Conservation (phyloP, 2,113 vertebrate genomes). For the Globicephala melas region DNA sequence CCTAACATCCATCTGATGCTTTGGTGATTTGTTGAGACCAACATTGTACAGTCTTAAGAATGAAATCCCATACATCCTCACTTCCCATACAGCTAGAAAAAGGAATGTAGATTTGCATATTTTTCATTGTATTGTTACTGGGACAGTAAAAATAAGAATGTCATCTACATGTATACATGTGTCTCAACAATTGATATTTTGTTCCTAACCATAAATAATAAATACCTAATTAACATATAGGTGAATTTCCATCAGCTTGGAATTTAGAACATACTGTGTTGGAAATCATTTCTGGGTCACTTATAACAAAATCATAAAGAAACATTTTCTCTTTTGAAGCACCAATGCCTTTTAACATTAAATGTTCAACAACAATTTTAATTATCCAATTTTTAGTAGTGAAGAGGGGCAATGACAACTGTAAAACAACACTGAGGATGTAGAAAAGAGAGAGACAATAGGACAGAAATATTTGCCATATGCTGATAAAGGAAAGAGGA, state of each 20-base stretch:
- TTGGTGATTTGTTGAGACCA: neutral
- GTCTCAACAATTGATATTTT: neutral
- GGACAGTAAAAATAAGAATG: neutral
- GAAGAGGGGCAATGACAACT: neutral
- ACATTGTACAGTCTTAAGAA: neutral
- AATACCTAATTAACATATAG: neutral
- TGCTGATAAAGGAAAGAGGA: neutral
- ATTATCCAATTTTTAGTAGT: neutral
- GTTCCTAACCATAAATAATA: neutral
- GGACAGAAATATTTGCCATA: neutral
- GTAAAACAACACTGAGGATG: neutral
- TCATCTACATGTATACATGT: neutral
- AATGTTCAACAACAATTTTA: neutral
- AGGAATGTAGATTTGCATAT: neutral
- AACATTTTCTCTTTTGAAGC: neutral
- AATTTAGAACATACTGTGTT: neutral
- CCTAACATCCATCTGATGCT: neutral
- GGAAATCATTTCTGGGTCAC: neutral
- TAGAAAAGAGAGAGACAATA: neutral
- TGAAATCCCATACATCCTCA: neutral
- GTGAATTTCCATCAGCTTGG: neutral
- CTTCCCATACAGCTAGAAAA: neutral
- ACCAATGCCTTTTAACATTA: neutral
- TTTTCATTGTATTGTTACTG: neutral
- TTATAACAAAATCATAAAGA: neutral